These are phyloP conservation scores for Chrysochloris asiatica DNA, from an alignment of 2,113 vertebrate species.

Conservation along the genomic window DNA sequence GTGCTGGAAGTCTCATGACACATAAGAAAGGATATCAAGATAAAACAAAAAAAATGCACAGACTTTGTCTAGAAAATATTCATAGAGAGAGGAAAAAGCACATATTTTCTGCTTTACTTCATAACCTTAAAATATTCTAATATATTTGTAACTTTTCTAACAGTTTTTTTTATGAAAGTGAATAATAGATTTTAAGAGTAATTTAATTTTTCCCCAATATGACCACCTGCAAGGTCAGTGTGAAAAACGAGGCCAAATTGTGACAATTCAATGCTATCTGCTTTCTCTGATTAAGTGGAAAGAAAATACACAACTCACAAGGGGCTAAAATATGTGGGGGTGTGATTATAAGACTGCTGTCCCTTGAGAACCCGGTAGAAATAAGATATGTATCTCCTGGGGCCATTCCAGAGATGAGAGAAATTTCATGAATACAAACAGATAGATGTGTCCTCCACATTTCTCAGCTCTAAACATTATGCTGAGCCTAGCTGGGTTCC, in stretches of 20 bases:
- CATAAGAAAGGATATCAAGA: conserved; percentile 41
- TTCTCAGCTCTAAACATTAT: conserved; percentile 68
- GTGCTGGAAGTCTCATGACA: not conserved
- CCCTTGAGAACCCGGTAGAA: conserved; percentile 62
- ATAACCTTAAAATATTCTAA: conserved; percentile 51
- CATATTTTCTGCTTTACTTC: conserved; percentile 31
- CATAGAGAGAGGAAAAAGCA: not conserved
- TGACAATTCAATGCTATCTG: conserved; percentile 57
- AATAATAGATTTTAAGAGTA: conserved; percentile 32
- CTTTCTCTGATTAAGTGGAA: conserved; percentile 53
- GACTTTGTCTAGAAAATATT: conserved; percentile 47
- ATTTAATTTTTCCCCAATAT: not conserved
- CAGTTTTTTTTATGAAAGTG: not conserved
- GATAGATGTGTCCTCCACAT: conserved; percentile 53
- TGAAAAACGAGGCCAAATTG: conserved; percentile 26
- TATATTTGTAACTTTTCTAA: conserved; percentile 38
- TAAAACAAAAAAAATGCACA: conserved; percentile 45
- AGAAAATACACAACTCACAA: conserved; percentile 46
- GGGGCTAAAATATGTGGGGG: conserved; percentile 52
- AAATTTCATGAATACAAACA: conserved; percentile 63
- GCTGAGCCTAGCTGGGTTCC: conserved; percentile 69
- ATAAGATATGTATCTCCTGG: conserved; percentile 70
- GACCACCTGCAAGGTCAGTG: conserved; percentile 52
- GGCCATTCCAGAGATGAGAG: conserved; percentile 62
- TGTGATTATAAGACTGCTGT: conserved; percentile 64